A percentile compares a stretch with the other conserved stretches of the same genome.
These are phyloP conservation scores for Montipora foliosa DNA, from an alignment of 64 coral and sea anemone genomes.

Conservation along the genomic window DNA sequence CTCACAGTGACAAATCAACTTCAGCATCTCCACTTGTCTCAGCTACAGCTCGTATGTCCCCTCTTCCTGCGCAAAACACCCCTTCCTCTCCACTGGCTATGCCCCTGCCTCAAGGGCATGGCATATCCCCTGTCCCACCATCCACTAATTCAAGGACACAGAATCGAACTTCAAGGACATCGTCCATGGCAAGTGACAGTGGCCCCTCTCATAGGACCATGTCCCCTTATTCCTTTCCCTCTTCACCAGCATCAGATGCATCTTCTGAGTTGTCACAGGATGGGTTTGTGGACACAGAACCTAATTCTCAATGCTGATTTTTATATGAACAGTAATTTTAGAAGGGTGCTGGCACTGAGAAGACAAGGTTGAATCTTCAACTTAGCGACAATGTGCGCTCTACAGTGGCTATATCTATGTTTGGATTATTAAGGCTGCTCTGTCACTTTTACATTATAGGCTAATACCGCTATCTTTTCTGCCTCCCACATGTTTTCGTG, in stretches of 20 bases:
- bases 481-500: background rate
- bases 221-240: conserved; percentile 92
- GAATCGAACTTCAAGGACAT: conserved; percentile 87
- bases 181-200: conserved; percentile 94
- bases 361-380: background rate
- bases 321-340: background rate
- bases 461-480: background rate
- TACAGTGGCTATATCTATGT: background rate
- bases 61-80: conserved; percentile 56
- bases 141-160: conserved; percentile 45
- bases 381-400: background rate
- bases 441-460: conserved; percentile 12
- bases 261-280: conserved; percentile 94
- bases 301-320: conserved; percentile 78
- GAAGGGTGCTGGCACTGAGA: background rate
- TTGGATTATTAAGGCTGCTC: background rate
- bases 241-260: conserved; percentile 88
- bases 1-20: conserved; percentile 64
- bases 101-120: conserved; percentile 80
- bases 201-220: conserved; percentile 80
- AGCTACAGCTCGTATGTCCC: conserved; percentile 88
- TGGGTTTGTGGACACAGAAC: conserved; percentile 89
- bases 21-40: conserved; percentile 80
- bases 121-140: conserved; percentile 32
- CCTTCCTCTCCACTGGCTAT: conserved; percentile 88